These are phyloP conservation scores for Dorcus hopei DNA, from an alignment of 2,888 invertebrate species.

Conservation along the genomic window DNA sequence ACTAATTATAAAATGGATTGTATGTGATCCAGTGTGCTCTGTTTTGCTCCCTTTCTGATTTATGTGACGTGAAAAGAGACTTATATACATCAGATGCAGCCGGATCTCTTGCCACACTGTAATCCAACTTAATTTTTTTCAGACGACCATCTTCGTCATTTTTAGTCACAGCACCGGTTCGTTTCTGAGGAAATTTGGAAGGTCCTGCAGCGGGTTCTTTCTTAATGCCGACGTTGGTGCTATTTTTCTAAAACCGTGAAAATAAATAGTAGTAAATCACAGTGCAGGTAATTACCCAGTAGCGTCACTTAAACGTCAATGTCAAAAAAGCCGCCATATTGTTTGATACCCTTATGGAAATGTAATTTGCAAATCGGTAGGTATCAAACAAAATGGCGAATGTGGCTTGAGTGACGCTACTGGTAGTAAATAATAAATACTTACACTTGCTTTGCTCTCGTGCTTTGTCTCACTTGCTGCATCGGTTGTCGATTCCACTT, in stretches of 20 bases:
- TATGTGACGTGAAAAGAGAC: slow-evolving; percentile 90
- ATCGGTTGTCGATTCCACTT: slow-evolving; percentile 20
- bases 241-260: neutral
- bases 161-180: slow-evolving; percentile 24
- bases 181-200: slow-evolving; percentile 23
- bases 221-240: slow-evolving; percentile 3
- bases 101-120: slow-evolving; percentile 88
- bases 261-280: neutral
- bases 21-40: slow-evolving; percentile 97
- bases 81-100: slow-evolving; percentile 89
- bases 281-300: too few species aligned
- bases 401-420: too few species aligned
- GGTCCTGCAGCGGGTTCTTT: neutral
- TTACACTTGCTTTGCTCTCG: slow-evolving; percentile 13
- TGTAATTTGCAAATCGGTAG: too few species aligned
- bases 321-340: too few species aligned
- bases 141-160: slow-evolving; percentile 58
- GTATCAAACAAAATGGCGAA: too few species aligned
- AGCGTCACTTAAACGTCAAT: too few species aligned
- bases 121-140: slow-evolving; percentile 74
- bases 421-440: neutral
- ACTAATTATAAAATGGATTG: slow-evolving; percentile 89
- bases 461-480: slow-evolving; percentile 5
- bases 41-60: slow-evolving; percentile 80
- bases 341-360: too few species aligned